Evolutionary conservation across 2,113 vertebrate species (phyloP), one percentile per base, ranked within the genome.

Genomic region (Polypterus bichir): DNA sequence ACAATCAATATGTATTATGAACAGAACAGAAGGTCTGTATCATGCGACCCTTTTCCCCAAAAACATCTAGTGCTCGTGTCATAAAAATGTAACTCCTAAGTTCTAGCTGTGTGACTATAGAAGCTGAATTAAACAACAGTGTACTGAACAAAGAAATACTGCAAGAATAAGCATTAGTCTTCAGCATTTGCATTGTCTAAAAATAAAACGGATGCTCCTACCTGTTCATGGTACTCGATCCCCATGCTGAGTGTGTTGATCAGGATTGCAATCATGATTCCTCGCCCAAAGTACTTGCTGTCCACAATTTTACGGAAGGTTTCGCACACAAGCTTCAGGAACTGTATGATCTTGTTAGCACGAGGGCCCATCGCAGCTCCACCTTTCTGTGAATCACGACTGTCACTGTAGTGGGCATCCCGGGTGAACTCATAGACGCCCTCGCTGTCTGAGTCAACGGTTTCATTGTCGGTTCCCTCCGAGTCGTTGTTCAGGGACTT

Each of bases 181-280:
- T 27, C 27, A 27, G 27, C 27, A 27, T 27, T 27, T 27, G 27
- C 27, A 2, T 27, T 27, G 27, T 27, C 27, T 27, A 27, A 27
- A 27, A 27, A 27, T 27, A 27, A 27, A 27, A 27, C 27, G 59
- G 27, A 57, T 4, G 49, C 48, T 1, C 75, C 73, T 72, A 95
- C 96, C 94, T 99, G 96, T 62, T 99, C 92, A 0, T 99, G 96
- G 77, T 93, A 98, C 73, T 99, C 96, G 0, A 99, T 96, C 47
- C 96, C 96, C 96, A 99, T 99, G 83, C 96, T 99, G 65, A 99
- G 90, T 0, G 94, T 99, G 61, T 99, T 99, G 70, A 99, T 97
- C 64, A 99, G 86, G 70, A 99, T 99, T 64, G 96, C 96, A 4
- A 99, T 93, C 96, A 99, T 99, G 77, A 99, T 99, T 51, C 96